These are phyloP conservation scores for Clitarchus hookeri DNA, from an alignment of 2,888 invertebrate genomes.

Conservation along the genomic window DNA sequence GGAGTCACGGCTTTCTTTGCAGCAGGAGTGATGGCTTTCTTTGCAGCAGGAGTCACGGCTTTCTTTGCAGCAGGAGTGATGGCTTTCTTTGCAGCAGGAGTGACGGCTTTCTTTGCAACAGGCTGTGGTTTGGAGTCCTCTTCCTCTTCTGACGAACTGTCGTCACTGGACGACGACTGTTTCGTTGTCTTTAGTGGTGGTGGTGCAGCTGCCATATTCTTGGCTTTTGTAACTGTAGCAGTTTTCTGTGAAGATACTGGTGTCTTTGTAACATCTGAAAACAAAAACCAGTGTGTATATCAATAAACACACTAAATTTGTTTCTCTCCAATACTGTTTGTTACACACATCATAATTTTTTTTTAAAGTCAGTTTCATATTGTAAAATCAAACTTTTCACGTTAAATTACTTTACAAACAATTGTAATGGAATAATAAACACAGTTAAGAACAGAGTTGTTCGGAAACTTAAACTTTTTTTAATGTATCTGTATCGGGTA, in stretches of 20 bases:
- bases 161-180: slow-evolving; percentile 32
- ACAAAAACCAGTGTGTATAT: too few relatives aligned
- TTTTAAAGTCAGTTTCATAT: too few relatives aligned
- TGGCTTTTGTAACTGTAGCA: background rate
- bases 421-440: too few relatives aligned
- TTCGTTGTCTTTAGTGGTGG: background rate
- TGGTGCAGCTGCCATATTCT: background rate
- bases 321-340: too few relatives aligned
- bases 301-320: too few relatives aligned
- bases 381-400: too few relatives aligned
- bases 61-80: background rate
- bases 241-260: background rate
- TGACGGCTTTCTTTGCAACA: slow-evolving; percentile 42
- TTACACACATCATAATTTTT: too few relatives aligned
- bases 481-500: too few relatives aligned
- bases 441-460: too few relatives aligned
- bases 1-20: slow-evolving; percentile 28
- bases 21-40: too few relatives aligned
- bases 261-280: background rate
- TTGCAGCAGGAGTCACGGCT: slow-evolving; percentile 28
- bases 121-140: slow-evolving; percentile 42
- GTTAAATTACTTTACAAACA: too few relatives aligned
- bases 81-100: slow-evolving; percentile 34
- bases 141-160: slow-evolving; percentile 46
- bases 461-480: too few relatives aligned